Conservation (phyloP, 2,888 invertebrate genomes). For the Azorinus chamasolen region DNA sequence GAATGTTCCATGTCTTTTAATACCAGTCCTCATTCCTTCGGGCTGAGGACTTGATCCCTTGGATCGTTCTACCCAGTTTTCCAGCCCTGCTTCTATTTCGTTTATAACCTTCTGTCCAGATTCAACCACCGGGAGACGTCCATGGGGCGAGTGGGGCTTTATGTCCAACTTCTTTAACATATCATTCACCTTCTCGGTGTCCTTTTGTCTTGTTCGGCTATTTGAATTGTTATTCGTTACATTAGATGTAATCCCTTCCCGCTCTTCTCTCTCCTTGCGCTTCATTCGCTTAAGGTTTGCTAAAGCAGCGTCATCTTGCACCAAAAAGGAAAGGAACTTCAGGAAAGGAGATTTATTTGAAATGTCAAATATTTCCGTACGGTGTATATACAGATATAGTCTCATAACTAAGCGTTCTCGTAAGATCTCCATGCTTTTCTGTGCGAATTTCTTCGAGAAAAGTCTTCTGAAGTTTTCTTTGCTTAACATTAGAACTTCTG, state of each 20-base stretch:
- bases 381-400: conserved; percentile 76
- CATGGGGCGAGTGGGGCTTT: conserved; percentile 44
- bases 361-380: conserved; percentile 61
- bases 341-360: conserved; percentile 67
- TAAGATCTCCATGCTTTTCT: conserved; percentile 61
- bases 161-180: conserved; percentile 67
- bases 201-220: not conserved
- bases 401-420: conserved; percentile 71
- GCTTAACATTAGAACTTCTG: conserved; percentile 73
- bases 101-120: conserved; percentile 62
- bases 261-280: conserved; percentile 50
- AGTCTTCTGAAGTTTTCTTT: conserved; percentile 73
- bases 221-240: not conserved
- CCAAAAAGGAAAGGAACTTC: conserved; percentile 76
- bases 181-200: conserved; percentile 3
- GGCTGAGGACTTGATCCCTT: conserved; percentile 27
- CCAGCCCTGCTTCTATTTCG: conserved; percentile 62
- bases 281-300: conserved; percentile 53
- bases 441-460: conserved; percentile 72
- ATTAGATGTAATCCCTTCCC: not conserved
- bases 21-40: not conserved
- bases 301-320: conserved; percentile 69
- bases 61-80: conserved; percentile 55
- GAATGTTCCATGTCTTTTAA: conserved; percentile 2
- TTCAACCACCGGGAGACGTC: conserved; percentile 61